Evolutionary conservation across 2,797 vertebrate species (phyloP).

Genomic region (Xerus rutilus): DNA sequence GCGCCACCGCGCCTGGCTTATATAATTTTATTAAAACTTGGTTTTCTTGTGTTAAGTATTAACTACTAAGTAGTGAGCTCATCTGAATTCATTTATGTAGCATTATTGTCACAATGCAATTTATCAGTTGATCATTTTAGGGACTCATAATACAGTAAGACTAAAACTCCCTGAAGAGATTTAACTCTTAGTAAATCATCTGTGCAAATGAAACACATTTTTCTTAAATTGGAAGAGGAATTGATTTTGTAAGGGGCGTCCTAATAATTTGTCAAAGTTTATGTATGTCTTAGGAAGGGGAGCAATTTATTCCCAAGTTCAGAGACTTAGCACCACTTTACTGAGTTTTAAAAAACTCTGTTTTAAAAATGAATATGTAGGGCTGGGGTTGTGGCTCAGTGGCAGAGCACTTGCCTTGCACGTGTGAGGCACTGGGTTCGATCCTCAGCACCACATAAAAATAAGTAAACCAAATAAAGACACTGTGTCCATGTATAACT

Average conservation of each 20-base stretch:
- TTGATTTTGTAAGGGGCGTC: constrained; percentile 46
- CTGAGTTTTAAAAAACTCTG: background rate
- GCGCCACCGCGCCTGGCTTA: no score
- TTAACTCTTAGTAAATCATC: background rate
- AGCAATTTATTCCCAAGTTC: constrained; percentile 27
- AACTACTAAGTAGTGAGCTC: background rate
- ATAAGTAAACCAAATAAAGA: no score
- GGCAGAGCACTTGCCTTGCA: no score
- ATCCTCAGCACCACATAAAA: no score
- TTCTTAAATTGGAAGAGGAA: constrained; percentile 31
- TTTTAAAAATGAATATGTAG: background rate
- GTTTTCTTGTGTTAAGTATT: constrained; percentile 27
- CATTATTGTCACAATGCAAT: background rate
- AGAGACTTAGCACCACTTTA: background rate
- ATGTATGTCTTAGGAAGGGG: background rate
- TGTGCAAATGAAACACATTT: constrained; percentile 8
- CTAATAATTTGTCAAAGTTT: constrained; percentile 58
- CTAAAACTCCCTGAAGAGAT: constrained; percentile 48
- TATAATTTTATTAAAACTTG: constrained; percentile 42
- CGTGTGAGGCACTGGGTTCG: no score
- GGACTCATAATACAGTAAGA: background rate
- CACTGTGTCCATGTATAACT: no score
- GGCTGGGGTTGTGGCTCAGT: no score
- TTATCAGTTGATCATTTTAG: constrained; percentile 43
- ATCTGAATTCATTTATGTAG: constrained; percentile 16